Evolutionary conservation across 2,113 vertebrate species (phyloP).

Genomic region (Psilopogon haemacephalus): DNA sequence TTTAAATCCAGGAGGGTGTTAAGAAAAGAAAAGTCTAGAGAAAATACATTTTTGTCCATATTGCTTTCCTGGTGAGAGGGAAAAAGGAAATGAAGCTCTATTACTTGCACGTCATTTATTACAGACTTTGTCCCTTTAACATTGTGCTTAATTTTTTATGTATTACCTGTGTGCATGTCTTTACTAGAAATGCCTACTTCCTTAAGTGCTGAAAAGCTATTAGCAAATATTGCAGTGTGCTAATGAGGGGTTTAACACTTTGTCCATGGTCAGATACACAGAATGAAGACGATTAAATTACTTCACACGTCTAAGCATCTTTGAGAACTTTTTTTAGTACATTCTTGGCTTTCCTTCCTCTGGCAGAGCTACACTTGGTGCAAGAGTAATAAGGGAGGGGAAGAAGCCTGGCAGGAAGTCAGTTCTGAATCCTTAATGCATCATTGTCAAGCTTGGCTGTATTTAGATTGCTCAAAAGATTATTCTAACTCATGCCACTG

Average conservation of each 20-base stretch:
- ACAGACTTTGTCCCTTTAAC: not conserved
- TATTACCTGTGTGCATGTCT: accelerated
- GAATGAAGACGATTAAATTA: not conserved
- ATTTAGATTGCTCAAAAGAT: not conserved
- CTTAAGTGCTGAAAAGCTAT: not conserved
- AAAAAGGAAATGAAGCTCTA: not conserved
- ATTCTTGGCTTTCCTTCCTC: not conserved
- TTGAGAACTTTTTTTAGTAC: not conserved
- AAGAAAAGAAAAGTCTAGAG: not conserved
- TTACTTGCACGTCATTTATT: not conserved
- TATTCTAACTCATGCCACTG: not conserved
- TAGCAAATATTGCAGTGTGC: not conserved
- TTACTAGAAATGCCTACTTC: not conserved
- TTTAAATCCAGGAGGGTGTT: not conserved
- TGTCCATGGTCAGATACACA: not conserved
- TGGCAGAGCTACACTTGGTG: not conserved
- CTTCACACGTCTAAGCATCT: not conserved
- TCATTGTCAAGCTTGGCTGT: not conserved
- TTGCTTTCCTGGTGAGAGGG: not conserved
- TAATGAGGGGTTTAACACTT: not conserved
- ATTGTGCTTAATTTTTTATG: not conserved
- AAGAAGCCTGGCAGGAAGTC: not conserved
- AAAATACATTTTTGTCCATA: not conserved
- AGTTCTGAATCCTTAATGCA: not conserved
- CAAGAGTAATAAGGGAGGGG: not conserved